A percentile compares a stretch with the other conserved stretches of the same genome.
phyloP scores from a whole-genome alignment of 2,113 vertebrate genomes.

The Neoarius graeffei region DNA sequence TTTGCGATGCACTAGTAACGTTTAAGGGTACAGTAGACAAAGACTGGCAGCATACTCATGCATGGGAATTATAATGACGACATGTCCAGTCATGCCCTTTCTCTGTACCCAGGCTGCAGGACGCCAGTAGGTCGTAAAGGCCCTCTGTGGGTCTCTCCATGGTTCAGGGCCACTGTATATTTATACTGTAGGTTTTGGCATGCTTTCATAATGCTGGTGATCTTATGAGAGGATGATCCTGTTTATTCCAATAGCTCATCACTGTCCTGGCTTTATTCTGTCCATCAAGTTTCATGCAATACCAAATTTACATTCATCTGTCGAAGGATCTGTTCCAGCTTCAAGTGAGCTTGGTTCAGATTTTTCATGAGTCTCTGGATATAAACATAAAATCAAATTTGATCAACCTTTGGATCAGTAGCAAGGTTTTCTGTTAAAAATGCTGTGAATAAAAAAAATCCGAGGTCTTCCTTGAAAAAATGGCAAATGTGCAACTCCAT shows the following conservation, averaged over 20 bases:
- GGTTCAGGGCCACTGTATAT: not conserved
- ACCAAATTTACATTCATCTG: constrained; percentile 9
- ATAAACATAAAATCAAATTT: constrained; percentile 19
- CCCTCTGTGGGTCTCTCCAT: constrained; percentile 12
- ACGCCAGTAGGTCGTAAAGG: constrained; percentile 3
- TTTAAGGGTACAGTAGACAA: constrained; percentile 1
- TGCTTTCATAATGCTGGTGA: not conserved
- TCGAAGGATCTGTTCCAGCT: not conserved
- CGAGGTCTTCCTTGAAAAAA: not conserved
- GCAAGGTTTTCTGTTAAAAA: not conserved
- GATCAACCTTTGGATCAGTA: not conserved
- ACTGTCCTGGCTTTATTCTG: constrained; percentile 17
- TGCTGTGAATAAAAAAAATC: not conserved
- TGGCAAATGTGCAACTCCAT: not conserved
- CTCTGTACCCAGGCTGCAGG: constrained; percentile 4
- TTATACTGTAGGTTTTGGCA: constrained; percentile 1
- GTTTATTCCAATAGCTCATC: constrained; percentile 19
- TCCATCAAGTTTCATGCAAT: not conserved
- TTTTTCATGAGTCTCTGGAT: constrained; percentile 11
- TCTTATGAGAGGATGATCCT: not conserved
- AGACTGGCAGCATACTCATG: constrained; percentile 2
- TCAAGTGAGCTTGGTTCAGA: not conserved
- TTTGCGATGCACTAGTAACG: not conserved
- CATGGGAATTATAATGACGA: constrained; percentile 41
- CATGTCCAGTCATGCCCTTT: constrained; percentile 41